Conservation (phyloP, 2,888 invertebrate species). For the Epiblema foenella region DNA sequence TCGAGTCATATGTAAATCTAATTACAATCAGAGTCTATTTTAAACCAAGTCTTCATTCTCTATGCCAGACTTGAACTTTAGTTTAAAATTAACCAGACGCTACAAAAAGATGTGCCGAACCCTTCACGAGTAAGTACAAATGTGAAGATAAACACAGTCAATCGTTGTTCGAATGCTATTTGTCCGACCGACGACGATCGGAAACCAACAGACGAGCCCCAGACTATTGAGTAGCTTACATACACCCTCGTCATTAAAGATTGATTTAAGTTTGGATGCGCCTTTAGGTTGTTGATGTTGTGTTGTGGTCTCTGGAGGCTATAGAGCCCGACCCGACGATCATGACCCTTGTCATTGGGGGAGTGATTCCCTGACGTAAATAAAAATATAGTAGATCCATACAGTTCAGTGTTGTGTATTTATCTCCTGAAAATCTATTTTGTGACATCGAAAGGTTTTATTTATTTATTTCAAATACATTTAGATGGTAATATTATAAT, state of each 20-base stretch:
- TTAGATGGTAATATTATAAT: no score
- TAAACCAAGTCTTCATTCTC: background rate
- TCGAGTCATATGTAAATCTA: background rate
- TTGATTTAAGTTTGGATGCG: conserved; percentile 26
- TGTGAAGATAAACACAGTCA: conserved; percentile 21
- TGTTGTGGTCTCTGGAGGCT: background rate
- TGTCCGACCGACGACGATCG: conserved; percentile 34
- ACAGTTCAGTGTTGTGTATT: no score
- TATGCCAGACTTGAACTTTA: conserved; percentile 16
- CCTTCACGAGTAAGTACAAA: conserved; percentile 4
- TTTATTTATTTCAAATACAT: no score
- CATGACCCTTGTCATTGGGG: background rate
- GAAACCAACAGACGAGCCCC: conserved; percentile 38
- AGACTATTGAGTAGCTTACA: conserved; percentile 36
- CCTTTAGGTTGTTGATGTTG: background rate
- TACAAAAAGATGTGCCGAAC: conserved; percentile 18
- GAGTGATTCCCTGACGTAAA: background rate
- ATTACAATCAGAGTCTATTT: conserved; percentile 1
- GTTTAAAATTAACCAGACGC: conserved; percentile 33
- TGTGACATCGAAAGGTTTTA: no score
- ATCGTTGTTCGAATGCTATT: conserved; percentile 36
- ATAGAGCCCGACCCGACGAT: background rate
- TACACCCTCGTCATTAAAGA: conserved; percentile 30
- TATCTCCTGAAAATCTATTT: no score
- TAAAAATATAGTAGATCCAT: background rate